phyloP scores from a whole-genome alignment of 2,797 vertebrate species.

The Parauchenoglanis punctatus region DNA sequence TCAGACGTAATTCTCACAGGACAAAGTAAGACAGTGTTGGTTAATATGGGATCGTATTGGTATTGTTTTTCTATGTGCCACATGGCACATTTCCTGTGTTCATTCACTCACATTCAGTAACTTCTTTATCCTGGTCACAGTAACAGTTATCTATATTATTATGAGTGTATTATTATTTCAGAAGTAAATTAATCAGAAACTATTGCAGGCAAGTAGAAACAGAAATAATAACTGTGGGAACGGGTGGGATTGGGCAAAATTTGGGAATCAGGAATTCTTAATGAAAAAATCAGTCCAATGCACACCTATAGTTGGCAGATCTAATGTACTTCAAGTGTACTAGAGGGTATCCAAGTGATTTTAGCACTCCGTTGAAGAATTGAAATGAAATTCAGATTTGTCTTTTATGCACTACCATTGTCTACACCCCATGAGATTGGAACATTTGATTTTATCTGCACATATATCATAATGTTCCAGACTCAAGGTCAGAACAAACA shows the following conservation, averaged over 20 bases:
- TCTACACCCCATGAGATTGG: too few relatives aligned
- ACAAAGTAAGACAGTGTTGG: neutral
- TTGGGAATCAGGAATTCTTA: neutral
- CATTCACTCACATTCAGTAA: neutral
- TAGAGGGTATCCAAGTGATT: conserved; percentile 10
- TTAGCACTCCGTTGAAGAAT: neutral
- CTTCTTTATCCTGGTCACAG: neutral
- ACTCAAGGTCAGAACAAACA: conserved; percentile 22
- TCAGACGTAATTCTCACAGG: neutral
- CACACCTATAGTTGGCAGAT: neutral
- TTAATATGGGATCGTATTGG: neutral
- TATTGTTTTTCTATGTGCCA: neutral
- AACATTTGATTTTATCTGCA: conserved; percentile 16
- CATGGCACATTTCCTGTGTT: neutral
- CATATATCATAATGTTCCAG: conserved; percentile 4
- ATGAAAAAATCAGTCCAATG: neutral
- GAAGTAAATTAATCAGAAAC: neutral
- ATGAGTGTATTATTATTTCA: neutral
- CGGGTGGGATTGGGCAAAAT: neutral
- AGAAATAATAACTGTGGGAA: neutral
- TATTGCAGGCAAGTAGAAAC: neutral
- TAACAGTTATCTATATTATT: neutral
- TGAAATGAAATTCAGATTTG: neutral
- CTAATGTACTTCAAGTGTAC: neutral
- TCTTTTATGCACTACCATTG: neutral